phyloP scores from a whole-genome alignment of 2,797 vertebrate species.

The Acanthiza pusilla region DNA sequence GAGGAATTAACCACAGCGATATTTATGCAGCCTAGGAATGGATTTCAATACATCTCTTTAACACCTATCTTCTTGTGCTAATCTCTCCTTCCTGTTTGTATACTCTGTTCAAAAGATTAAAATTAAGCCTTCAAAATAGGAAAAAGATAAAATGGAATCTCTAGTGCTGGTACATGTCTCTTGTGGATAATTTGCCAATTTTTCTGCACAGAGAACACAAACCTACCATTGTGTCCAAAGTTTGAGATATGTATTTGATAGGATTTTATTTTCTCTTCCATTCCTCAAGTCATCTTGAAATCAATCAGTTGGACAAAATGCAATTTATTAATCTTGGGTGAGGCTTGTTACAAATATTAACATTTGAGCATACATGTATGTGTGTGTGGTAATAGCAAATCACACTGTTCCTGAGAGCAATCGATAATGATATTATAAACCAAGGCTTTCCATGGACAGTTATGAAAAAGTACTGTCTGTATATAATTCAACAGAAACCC shows the following conservation, averaged over 20 bases:
- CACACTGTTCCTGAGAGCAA: neutral
- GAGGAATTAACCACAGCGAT: conserved; percentile 32
- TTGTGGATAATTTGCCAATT: neutral
- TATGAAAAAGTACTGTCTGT: neutral
- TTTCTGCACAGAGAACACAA: conserved; percentile 22
- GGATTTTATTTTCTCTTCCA: conserved; percentile 20
- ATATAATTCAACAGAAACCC: neutral
- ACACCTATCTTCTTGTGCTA: neutral
- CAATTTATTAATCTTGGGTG: conserved; percentile 25
- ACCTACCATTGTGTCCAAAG: neutral
- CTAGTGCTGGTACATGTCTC: neutral
- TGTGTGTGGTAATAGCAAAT: neutral
- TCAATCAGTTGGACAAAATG: neutral
- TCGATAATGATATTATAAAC: neutral
- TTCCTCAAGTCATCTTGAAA: conserved; percentile 11
- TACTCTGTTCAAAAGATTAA: conserved; percentile 3
- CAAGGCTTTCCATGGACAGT: neutral
- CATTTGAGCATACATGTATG: neutral
- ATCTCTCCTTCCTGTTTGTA: conserved; percentile 20
- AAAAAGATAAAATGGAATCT: conserved; percentile 14
- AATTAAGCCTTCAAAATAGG: conserved; percentile 13
- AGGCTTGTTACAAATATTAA: neutral
- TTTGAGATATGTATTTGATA: neutral
- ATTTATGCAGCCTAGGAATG: neutral
- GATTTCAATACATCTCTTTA: conserved; percentile 17